Percentiles rank a stretch among this genome's conserved stretches.
Conservation (phyloP, 2,113 vertebrate genomes). For the Aptenodytes forsteri region DNA sequence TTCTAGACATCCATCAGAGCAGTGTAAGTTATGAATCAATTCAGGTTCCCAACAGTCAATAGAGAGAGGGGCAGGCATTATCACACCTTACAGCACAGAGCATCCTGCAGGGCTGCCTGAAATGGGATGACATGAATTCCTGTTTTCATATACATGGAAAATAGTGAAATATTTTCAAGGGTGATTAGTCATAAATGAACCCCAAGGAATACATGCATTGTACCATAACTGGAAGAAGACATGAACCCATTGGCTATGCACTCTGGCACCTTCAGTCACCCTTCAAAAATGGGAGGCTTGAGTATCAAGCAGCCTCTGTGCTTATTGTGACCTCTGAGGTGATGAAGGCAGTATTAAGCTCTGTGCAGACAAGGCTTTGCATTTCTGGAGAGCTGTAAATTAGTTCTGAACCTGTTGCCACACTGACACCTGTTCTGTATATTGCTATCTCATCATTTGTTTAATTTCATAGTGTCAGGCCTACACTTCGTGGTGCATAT, state of each 20-base stretch:
- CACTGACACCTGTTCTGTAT: not conserved
- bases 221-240: not conserved
- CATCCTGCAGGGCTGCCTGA: not conserved
- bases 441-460: constrained; percentile 9
- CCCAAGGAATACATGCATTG: not conserved
- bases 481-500: not conserved
- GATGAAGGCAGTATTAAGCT: not conserved
- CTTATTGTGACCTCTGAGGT: not conserved
- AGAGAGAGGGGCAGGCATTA: not conserved
- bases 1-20: not conserved
- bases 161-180: not conserved
- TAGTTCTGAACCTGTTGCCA: not conserved
- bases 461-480: constrained; percentile 30
- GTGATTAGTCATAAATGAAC: not conserved
- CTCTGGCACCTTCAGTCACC: not conserved
- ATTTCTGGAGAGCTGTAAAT: constrained; percentile 6
- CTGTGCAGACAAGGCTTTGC: not conserved
- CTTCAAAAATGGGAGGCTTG: not conserved
- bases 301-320: not conserved
- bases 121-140: not conserved
- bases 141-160: not conserved
- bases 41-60: not conserved
- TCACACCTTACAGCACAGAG: not conserved
- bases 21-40: not conserved
- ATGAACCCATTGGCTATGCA: not conserved